A percentile compares a stretch with the other conserved stretches of the same genome.
phyloP scores from a whole-genome alignment of 2,113 vertebrate genomes.

The Phylloscopus trochiloides region DNA sequence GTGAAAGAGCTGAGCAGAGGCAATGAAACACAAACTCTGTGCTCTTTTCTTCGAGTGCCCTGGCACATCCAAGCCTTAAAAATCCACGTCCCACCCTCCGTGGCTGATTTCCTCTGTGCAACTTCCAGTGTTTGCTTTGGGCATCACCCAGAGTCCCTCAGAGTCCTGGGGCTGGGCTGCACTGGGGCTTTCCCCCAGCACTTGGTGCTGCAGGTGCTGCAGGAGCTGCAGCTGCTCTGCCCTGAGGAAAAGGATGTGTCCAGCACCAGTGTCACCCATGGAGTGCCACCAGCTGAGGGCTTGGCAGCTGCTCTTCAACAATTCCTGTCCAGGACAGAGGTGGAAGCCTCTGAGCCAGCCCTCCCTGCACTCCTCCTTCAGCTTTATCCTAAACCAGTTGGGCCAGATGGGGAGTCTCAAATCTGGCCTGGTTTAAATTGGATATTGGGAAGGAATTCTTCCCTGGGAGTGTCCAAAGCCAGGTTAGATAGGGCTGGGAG shows the following conservation, averaged over 20 bases:
- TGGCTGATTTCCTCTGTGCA: not conserved
- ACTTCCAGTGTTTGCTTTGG: not conserved
- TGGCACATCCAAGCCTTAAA: not conserved
- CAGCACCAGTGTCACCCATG: rapidly evolving
- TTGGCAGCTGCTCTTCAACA: not conserved
- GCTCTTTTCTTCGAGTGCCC: not conserved
- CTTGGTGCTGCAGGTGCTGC: rapidly evolving
- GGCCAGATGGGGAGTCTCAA: too few relatives aligned
- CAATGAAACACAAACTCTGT: not conserved
- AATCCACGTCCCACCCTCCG: not conserved
- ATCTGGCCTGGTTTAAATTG: not conserved
- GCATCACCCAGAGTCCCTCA: not conserved
- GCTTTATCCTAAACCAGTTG: not conserved
- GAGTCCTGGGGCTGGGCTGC: not conserved
- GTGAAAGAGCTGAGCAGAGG: not conserved
- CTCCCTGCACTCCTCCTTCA: not conserved
- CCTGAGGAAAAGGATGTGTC: not conserved
- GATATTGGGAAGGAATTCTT: not conserved
- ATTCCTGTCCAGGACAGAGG: not conserved
- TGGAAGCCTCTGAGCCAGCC: not conserved
- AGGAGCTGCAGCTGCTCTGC: not conserved
- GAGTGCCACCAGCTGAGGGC: not conserved
- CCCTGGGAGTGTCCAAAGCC: not conserved
- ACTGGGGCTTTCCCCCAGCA: not conserved
- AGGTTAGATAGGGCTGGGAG: not conserved